phyloP scores from a whole-genome alignment of 2,113 vertebrate genomes.

The Dermatemys mawii region DNA sequence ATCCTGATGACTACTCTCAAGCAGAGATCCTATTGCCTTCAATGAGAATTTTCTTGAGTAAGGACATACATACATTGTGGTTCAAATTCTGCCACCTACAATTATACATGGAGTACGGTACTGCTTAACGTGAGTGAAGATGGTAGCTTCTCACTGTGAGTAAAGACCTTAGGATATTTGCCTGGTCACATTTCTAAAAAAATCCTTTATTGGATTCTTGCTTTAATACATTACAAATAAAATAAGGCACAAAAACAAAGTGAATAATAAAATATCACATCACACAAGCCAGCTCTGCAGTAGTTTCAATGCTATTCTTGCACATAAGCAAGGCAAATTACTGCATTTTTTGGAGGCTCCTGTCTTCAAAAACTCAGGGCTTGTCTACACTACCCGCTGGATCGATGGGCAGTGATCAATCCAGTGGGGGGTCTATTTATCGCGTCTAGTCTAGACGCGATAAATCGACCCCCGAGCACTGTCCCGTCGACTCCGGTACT shows the following conservation, averaged over 20 bases:
- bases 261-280: neutral
- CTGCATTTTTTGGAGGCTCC: neutral
- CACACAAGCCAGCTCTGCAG: neutral
- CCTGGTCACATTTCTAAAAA: neutral
- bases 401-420: too few relatives aligned
- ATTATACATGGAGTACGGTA: neutral
- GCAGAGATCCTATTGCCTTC: neutral
- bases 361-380: neutral
- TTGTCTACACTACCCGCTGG: too few relatives aligned
- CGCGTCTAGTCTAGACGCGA: too few relatives aligned
- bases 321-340: neutral
- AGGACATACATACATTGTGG: neutral
- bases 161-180: neutral
- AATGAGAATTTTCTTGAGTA: neutral
- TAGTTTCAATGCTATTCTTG: neutral
- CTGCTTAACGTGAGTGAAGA: neutral
- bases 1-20: neutral
- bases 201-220: neutral
- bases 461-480: too few relatives aligned
- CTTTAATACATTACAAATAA: neutral
- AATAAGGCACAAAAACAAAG: neutral
- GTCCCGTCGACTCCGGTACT: too few relatives aligned
- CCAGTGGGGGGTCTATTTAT: too few relatives aligned
- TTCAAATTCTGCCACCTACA: neutral
- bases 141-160: neutral